Percentiles rank a stretch among this genome's conserved stretches.
phyloP scores from a whole-genome alignment of 2,113 vertebrate species.

The Microcebus jonahi region DNA sequence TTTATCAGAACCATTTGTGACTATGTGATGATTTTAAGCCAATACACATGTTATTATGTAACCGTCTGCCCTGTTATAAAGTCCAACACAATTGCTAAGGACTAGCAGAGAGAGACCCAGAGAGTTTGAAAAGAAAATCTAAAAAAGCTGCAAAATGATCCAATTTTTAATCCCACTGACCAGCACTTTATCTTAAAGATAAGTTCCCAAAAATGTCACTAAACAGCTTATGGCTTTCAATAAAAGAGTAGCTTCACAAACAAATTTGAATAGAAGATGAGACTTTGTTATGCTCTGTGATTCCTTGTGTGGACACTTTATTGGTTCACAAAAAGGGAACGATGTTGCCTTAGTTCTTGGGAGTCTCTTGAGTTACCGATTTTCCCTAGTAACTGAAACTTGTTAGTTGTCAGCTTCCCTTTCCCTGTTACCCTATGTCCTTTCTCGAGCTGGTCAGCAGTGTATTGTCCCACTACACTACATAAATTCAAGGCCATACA shows the following conservation, averaged over 20 bases:
- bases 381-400: background rate
- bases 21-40: background rate
- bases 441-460: too few species aligned
- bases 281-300: background rate
- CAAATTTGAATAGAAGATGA: background rate
- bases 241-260: conserved; percentile 15
- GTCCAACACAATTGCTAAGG: background rate
- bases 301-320: background rate
- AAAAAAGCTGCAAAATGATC: background rate
- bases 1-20: background rate
- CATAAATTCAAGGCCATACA: too few species aligned
- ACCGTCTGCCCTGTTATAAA: background rate
- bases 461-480: too few species aligned
- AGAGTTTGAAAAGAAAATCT: background rate
- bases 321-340: background rate
- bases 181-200: background rate
- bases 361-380: background rate
- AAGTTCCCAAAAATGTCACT: background rate
- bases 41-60: background rate
- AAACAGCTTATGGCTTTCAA: background rate
- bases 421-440: too few species aligned
- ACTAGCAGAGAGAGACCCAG: background rate
- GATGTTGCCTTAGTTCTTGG: background rate
- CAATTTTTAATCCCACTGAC: background rate
- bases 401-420: background rate